Base-by-base conservation (phyloP, 64 coral and sea anemone species). In the Montipora cactus region DNA sequence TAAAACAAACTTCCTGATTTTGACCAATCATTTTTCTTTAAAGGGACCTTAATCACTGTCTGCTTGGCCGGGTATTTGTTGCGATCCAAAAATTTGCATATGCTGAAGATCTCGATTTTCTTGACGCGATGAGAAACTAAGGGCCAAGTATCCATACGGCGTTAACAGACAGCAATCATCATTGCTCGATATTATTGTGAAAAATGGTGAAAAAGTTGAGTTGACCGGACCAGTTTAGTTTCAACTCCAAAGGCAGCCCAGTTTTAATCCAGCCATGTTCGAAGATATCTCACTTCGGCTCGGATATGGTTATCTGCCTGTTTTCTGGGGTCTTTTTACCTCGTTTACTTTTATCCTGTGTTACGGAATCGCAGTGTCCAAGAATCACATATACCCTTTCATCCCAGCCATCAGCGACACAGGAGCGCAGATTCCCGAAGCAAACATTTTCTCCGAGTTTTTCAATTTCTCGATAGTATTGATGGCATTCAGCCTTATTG, bases 321-420 rank as follows among this genome's bases (percentile, higher is more conserved):
- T 97, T 28, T 88, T 87, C 2, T 97, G 96, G 96, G 88, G 89
- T 22, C 61, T 93, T 12, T 97, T 97, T 78, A 97, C 96, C 37
- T 97, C 93, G 8, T 94, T 97, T 4, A 97, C 96, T 0, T 97
- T 97, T 62, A 12, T 93, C 1, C 47, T 97, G 25, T 97, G 96
- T 47, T 97, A 97, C 74, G 62, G 83, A 2, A 93, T 97, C 14
- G 96, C 96, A 14, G 93, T 97, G 23, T 91, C 92, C 10, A 78
- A 81, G 37, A 77, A 95, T 51, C 96, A 97, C 78, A 95, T 97
- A 10, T 97, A 97, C 23, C 96, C 96, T 0, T 93, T 97, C 22
- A 89, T 97, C 4, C 96, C 96, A 7, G 93, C 96, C 67, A 97
- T 97, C 66, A 97, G 96, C 81, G 96, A 97, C 59, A 97, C 96